Evolutionary conservation across 2,888 invertebrate species (phyloP), one percentile per base, ranked within the genome.

Genomic region (Hyposoter didymator): DNA sequence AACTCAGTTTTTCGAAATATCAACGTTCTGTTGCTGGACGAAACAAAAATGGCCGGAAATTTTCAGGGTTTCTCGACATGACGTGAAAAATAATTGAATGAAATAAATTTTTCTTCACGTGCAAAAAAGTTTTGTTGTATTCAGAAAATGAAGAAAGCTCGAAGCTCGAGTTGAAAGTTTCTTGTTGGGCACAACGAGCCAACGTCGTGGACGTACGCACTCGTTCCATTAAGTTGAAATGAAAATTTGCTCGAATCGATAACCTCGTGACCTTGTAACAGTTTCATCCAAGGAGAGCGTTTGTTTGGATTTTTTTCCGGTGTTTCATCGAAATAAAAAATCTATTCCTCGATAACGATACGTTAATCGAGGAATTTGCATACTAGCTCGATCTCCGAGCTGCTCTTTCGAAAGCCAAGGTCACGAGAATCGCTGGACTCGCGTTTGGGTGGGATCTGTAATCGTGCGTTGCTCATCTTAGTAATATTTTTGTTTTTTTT

Each of bases 251-350:
- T 19, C 14, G 19, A 19, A 39, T 14, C 76, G 84, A 84, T 84
- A 82, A 84, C 78, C 74, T 78, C 74, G 76, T 7, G 14, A 55
- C 69, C 78, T 74, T 52, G 82, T 78, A 35, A 78, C 74, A 78
- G 69, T 81, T 81, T 82, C 55, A 28, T 52, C 55, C 28, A 12
- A 45, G 35, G 6, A 47, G 12, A 43, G 45, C 28, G 28, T 59
- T 59, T 28, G 12, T 14, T 22, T 67, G 22, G 52, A 52, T 76
- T 49, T 59, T 43, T 62, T 45, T 19, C 22, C 19, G 14, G 62
- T 22, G 10, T 17, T 52, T 12, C 49, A 62, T 52, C 14, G 69
- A 7, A 62, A 49, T 62, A 47, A 67, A 55, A 45, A 28, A n/a
- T 62, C 28, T 12, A 78, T 52, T 39, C 19, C 10, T 14, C n/a